Evolutionary conservation across 1,140 invertebrate species (phyloP).

Genomic region (Trichogramma pretiosum): DNA sequence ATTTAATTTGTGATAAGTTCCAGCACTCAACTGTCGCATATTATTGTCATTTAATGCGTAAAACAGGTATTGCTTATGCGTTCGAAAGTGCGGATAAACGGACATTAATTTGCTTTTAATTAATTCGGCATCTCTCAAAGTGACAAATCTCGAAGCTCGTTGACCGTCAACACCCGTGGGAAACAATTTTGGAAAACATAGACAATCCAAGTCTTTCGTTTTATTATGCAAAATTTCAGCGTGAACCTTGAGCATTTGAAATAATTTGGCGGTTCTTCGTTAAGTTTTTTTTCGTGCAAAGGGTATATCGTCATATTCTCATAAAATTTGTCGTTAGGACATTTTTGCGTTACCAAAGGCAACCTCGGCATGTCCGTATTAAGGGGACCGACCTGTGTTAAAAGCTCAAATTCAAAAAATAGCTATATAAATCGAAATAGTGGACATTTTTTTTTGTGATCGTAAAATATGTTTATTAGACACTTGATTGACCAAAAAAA

Average conservation of each 20-base stretch:
- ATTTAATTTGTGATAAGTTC: conserved; percentile 31
- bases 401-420: no score
- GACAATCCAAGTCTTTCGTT: conserved; percentile 22
- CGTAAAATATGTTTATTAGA: no score
- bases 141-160: conserved; percentile 14
- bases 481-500: no score
- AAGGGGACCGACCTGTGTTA: no score
- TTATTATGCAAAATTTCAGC: conserved; percentile 21
- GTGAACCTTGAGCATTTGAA: conserved; percentile 31
- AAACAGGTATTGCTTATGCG: conserved; percentile 29
- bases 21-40: conserved; percentile 23
- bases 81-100: conserved; percentile 24
- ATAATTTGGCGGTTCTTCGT: conserved; percentile 21
- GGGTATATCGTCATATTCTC: background rate
- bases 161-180: conserved; percentile 26
- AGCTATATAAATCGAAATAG: no score
- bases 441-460: no score
- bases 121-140: conserved; percentile 24
- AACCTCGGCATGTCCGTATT: no score
- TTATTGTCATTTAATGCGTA: conserved; percentile 27
- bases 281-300: conserved; percentile 3
- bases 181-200: conserved; percentile 31
- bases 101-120: conserved; percentile 26
- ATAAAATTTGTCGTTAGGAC: background rate
- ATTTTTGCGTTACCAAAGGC: background rate